Conservation (phyloP, 2,113 vertebrate genomes). For the Misgurnus mizolepis region DNA sequence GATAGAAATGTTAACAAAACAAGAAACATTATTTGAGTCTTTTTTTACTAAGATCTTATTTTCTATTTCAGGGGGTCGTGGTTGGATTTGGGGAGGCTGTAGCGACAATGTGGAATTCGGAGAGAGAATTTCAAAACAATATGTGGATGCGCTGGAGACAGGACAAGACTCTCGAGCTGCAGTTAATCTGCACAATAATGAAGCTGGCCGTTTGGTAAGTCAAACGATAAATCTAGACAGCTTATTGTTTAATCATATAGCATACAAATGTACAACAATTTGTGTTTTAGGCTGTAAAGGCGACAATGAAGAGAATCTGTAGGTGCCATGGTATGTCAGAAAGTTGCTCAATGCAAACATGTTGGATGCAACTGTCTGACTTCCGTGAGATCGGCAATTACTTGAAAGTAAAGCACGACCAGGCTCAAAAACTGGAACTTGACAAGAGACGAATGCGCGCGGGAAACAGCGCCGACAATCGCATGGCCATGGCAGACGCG, state of each 20-base stretch:
- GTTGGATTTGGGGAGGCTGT: slow-evolving; percentile 97
- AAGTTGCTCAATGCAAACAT: slow-evolving; percentile 94
- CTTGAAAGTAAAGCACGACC: slow-evolving; percentile 86
- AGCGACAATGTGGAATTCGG: slow-evolving; percentile 95
- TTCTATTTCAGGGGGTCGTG: slow-evolving; percentile 80
- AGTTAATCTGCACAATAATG: slow-evolving; percentile 97
- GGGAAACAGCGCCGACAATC: slow-evolving; percentile 88
- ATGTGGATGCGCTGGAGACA: slow-evolving; percentile 91
- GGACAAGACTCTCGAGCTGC: slow-evolving; percentile 89
- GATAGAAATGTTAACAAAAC: no score
- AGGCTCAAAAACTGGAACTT: slow-evolving; percentile 87
- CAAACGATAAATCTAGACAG: no score
- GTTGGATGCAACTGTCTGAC: slow-evolving; percentile 91
- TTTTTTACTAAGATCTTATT: no score
- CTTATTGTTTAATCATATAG: no score
- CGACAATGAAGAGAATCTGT: slow-evolving; percentile 88
- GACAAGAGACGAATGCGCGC: slow-evolving; percentile 82
- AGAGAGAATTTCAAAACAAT: slow-evolving; percentile 92
- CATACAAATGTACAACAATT: neutral
- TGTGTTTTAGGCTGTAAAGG: slow-evolving; percentile 82
- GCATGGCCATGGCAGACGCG: slow-evolving; percentile 74
- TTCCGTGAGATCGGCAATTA: slow-evolving; percentile 90
- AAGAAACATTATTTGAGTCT: no score
- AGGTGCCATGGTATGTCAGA: slow-evolving; percentile 96
- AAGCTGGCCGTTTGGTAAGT: slow-evolving; percentile 86